Percentiles rank a stretch among this genome's conserved stretches.
Conservation (phyloP, 2,113 vertebrate genomes). For the Aplodontia rufa region DNA sequence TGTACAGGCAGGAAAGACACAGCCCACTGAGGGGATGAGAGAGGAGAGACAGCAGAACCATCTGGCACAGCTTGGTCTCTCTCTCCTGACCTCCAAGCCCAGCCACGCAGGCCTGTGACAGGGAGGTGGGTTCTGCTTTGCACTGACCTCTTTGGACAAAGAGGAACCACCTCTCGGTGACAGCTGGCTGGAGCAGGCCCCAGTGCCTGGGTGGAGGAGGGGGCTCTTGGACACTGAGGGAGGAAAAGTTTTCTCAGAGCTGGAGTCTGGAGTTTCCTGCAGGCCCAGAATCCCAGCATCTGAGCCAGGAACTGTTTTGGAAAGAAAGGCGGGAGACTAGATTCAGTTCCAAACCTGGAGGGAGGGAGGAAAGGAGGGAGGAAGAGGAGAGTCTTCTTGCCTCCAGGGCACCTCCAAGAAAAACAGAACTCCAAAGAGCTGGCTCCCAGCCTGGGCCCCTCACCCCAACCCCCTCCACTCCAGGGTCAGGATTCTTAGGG, state of each 20-base stretch:
- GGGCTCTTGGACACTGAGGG: background rate
- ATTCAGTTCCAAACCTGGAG: background rate
- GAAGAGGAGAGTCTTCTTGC: background rate
- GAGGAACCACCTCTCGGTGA: background rate
- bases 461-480: background rate
- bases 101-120: background rate
- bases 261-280: background rate
- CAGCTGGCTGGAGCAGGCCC: background rate
- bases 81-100: background rate
- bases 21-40: background rate
- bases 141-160: background rate
- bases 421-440: conserved; percentile 7
- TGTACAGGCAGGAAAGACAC: background rate
- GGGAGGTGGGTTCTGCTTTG: background rate
- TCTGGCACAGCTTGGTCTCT: background rate
- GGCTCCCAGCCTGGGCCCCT: background rate
- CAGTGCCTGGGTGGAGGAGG: background rate
- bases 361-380: background rate
- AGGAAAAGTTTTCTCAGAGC: conserved; percentile 37
- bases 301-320: conserved; percentile 68
- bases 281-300: background rate
- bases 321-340: conserved; percentile 25
- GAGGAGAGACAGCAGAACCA: too few relatives aligned
- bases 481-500: too few relatives aligned
- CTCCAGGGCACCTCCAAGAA: conserved; percentile 24